These are phyloP conservation scores for Nymphalis io DNA, from an alignment of 1,140 invertebrate genomes.

Conservation along the genomic window DNA sequence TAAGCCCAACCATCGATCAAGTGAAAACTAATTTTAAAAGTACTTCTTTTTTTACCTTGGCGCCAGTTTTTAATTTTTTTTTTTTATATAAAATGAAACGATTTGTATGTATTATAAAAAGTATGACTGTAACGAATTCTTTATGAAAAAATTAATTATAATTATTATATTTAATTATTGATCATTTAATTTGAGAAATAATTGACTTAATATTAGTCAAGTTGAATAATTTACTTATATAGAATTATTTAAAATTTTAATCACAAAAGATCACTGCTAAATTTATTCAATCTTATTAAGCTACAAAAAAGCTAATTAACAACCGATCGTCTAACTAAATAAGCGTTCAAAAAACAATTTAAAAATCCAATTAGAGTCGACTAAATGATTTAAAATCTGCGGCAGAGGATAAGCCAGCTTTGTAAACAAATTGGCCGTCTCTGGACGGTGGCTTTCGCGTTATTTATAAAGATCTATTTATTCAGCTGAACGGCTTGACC, in stretches of 20 bases:
- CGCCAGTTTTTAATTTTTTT: constrained; percentile 29
- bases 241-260: too few species aligned
- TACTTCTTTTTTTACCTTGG: constrained; percentile 31
- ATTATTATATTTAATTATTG: too few species aligned
- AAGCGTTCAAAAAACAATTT: neutral
- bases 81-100: constrained; percentile 4
- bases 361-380: constrained; percentile 20
- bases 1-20: constrained; percentile 72
- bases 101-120: neutral
- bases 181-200: too few species aligned
- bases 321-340: neutral
- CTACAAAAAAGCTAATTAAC: neutral
- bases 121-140: neutral
- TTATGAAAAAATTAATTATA: neutral
- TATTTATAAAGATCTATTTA: constrained; percentile 78
- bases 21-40: constrained; percentile 59
- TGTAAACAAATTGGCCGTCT: constrained; percentile 56
- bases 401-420: constrained; percentile 24
- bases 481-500: constrained; percentile 71
- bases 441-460: constrained; percentile 48
- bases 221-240: too few species aligned
- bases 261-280: too few species aligned
- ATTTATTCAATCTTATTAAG: neutral
- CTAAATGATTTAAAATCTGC: constrained; percentile 20
- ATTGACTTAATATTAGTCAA: too few species aligned